Evolutionary conservation across 2,113 vertebrate genomes (phyloP), one percentile per base, ranked within the genome.

Genomic region (Hucho hucho): DNA sequence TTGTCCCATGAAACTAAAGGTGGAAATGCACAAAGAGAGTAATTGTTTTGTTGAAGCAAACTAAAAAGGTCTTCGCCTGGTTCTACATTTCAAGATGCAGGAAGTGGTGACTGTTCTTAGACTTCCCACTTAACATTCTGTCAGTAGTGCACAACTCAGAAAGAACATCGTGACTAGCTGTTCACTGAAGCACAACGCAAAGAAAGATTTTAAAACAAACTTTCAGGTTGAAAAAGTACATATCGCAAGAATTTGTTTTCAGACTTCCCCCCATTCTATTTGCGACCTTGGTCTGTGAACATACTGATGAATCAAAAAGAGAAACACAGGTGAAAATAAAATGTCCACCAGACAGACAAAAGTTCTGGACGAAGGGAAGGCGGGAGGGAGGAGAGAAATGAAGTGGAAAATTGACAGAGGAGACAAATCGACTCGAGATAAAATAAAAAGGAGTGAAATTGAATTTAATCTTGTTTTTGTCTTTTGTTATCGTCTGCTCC

Each of bases 401-500:
- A 43, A 43, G 37, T 43, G 37, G 37, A 43, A 43, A 43, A 43
- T 43, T 9, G 37, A 43, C 37, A 43, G 37, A 12, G 37, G 37
- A 66, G 65, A 75, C 86, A 90, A 78, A 83, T 43, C 37, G 37
- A 43, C 37, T 43, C 2, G 76, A 81, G 64, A n/a, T 79, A 11
- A 83, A 84, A 90, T 82, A 69, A 87, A 93, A 79, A 90, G 90
- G 91, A 88, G 91, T 90, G 84, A 83, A 9, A n/a, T 28, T 69
- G 6, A 69, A 28, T 70, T 70, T 4, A 53, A 43, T 75, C 4
- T 56, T 64, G 7, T 37, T 75, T 66, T 70, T 13, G 20, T 16
- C n/a, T 61, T n/a, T 61, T 61, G 58, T 61, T 61, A 61, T 61
- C 9, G n/a, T 61, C n/a, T 24, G 6, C 14, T 76, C 1, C 9